Evolutionary conservation across 2,888 invertebrate genomes (phyloP).

Genomic region (Himalopsyche tibetana): DNA sequence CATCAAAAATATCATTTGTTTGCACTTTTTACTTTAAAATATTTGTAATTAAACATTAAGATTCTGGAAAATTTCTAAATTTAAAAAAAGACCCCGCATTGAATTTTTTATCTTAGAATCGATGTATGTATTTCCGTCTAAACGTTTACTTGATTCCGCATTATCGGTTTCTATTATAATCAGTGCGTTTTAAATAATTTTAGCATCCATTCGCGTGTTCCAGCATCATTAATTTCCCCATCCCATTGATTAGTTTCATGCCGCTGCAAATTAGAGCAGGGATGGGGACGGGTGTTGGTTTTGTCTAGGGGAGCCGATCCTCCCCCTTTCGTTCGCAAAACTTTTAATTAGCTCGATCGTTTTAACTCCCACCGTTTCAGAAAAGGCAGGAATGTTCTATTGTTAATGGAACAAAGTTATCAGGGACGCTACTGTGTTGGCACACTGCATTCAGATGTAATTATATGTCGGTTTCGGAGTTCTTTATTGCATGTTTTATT

Average conservation of each 20-base stretch:
- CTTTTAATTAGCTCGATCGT: conserved; percentile 30
- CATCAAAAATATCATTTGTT: too few relatives aligned
- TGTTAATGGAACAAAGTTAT: conserved; percentile 25
- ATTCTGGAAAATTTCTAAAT: too few relatives aligned
- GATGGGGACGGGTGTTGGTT: not conserved
- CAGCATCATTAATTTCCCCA: not conserved
- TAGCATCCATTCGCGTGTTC: not conserved
- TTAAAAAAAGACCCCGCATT: too few relatives aligned
- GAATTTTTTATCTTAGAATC: too few relatives aligned
- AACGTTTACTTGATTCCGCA: too few relatives aligned
- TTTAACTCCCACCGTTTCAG: conserved; percentile 12
- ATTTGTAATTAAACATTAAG: too few relatives aligned
- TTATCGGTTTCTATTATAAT: too few relatives aligned
- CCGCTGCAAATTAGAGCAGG: not conserved
- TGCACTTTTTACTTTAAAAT: too few relatives aligned
- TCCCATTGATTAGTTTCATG: conserved; percentile 30
- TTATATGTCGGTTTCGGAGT: conserved; percentile 1
- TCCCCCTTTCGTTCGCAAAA: conserved; percentile 13
- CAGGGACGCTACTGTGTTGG: not conserved
- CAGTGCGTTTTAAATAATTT: not conserved
- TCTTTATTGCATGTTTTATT: conserved; percentile 13
- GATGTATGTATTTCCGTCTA: too few relatives aligned
- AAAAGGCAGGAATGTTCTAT: conserved; percentile 16
- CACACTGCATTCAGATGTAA: conserved; percentile 4
- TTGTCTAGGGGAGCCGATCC: not conserved